These are phyloP conservation scores for Misgurnus anguillicaudatus DNA, from an alignment of 2,113 vertebrate genomes.

Conservation along the genomic window DNA sequence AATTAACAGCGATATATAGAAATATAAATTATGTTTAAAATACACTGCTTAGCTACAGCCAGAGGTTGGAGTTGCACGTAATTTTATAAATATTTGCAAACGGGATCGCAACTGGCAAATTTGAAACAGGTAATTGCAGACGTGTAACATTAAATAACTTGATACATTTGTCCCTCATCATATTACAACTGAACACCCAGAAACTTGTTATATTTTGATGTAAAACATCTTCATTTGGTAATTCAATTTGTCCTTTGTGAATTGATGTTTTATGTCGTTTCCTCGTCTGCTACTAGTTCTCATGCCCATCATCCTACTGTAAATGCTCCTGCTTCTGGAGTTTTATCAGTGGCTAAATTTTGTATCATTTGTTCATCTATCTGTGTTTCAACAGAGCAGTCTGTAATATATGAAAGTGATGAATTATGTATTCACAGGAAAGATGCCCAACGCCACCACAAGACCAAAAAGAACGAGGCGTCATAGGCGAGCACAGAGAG, in stretches of 20 bases:
- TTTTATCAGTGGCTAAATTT: no score
- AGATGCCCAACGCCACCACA: slow-evolving; percentile 71
- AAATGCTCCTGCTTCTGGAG: no score
- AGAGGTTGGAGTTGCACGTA: not conserved
- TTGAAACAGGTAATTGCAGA: not conserved
- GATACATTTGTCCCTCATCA: no score
- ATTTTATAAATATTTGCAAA: not conserved
- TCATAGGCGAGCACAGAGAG: slow-evolving; percentile 62
- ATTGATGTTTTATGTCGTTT: no score
- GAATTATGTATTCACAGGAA: slow-evolving; percentile 32
- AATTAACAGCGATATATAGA: not conserved
- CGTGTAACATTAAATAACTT: not conserved
- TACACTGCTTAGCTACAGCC: not conserved
- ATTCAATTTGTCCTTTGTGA: no score
- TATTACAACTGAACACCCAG: no score
- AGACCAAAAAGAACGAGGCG: slow-evolving; percentile 68
- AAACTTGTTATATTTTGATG: no score
- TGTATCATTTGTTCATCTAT: not conserved
- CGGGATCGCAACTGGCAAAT: not conserved
- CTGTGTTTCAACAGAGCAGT: not conserved
- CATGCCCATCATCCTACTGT: no score
- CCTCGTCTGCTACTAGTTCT: no score
- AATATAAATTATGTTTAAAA: not conserved
- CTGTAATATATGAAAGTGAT: not conserved
- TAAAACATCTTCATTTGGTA: no score